Conservation (phyloP, 1,140 invertebrate genomes). For the Pachypeltis micranthus region DNA sequence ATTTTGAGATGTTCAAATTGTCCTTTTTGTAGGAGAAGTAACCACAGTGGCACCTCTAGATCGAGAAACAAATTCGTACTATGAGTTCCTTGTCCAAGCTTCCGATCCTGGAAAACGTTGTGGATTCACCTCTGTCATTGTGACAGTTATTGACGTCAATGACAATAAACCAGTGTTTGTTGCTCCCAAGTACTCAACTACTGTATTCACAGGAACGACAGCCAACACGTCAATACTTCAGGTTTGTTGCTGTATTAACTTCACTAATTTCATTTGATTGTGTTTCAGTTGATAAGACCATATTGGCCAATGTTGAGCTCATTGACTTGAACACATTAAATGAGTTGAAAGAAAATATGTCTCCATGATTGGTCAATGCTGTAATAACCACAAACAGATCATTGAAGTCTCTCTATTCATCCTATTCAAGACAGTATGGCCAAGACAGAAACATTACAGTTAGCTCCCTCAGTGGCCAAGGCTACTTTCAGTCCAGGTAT, state of each 20-base stretch:
- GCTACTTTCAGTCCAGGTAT: too few species aligned
- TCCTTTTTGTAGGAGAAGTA: slow-evolving; percentile 51
- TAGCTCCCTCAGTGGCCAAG: too few species aligned
- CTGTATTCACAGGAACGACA: slow-evolving; percentile 49
- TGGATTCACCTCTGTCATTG: slow-evolving; percentile 62
- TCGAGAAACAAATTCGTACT: slow-evolving; percentile 58
- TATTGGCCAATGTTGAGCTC: too few species aligned
- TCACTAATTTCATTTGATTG: too few species aligned
- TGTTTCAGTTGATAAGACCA: neutral
- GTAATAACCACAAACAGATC: too few species aligned
- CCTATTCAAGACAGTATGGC: too few species aligned
- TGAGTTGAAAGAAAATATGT: too few species aligned
- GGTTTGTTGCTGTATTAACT: slow-evolving; percentile 37
- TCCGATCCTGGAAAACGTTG: slow-evolving; percentile 71
- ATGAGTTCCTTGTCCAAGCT: slow-evolving; percentile 71
- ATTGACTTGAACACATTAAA: too few species aligned
- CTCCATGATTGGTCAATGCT: too few species aligned
- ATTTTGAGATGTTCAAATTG: too few species aligned
- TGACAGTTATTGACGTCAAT: slow-evolving; percentile 72
- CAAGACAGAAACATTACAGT: too few species aligned
- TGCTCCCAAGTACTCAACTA: slow-evolving; percentile 66
- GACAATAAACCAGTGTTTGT: slow-evolving; percentile 76
- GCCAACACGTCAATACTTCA: slow-evolving; percentile 51
- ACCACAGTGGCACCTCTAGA: slow-evolving; percentile 63
- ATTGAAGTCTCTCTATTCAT: too few species aligned